Conservation (phyloP, 2,888 invertebrate genomes). For the Seira ritae region DNA sequence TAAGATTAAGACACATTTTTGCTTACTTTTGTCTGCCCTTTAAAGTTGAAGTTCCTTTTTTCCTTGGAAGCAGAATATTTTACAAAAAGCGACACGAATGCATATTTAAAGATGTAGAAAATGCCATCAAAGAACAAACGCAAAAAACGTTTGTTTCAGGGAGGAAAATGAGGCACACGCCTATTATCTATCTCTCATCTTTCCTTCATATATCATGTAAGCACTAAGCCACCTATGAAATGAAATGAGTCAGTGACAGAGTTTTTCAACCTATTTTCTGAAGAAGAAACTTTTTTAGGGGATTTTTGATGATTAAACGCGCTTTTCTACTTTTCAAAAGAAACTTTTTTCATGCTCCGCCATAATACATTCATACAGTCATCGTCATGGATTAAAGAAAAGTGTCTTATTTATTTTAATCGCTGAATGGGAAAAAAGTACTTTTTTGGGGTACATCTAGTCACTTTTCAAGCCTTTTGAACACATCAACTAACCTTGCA, state of each 20-base stretch:
- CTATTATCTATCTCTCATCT: no score
- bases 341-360: background rate
- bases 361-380: background rate
- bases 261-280: no score
- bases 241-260: background rate
- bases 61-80: no score
- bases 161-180: background rate
- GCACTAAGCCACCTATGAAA: background rate
- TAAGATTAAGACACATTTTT: no score
- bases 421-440: background rate
- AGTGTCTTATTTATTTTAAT: constrained; percentile 11
- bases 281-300: background rate
- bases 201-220: no score
- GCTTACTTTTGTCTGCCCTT: no score
- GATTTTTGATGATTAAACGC: background rate
- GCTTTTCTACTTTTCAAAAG: background rate
- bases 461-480: no score
- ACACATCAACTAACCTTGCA: no score
- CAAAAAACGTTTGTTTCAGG: background rate
- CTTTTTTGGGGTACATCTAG: background rate
- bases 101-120: background rate
- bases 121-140: background rate
- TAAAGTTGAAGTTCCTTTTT: no score
- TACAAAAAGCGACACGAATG: no score
- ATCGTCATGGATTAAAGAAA: constrained; percentile 4